These are phyloP conservation scores for Callyntrura guangdongensis DNA, from an alignment of 2,888 invertebrate genomes.

Conservation along the genomic window DNA sequence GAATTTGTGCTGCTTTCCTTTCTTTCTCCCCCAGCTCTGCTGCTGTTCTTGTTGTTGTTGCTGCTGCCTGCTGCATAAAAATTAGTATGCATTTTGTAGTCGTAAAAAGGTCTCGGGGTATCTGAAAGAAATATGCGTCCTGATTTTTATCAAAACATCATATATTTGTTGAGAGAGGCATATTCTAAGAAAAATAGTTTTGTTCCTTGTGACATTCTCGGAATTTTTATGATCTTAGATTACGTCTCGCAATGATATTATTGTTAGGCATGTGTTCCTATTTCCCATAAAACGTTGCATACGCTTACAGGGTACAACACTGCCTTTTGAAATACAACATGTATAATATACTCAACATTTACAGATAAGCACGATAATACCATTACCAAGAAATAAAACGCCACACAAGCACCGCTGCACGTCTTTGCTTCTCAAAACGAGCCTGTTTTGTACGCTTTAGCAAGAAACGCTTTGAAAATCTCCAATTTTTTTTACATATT, in stretches of 20 bases:
- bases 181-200: constrained; percentile 7
- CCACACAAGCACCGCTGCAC: too few relatives aligned
- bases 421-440: too few relatives aligned
- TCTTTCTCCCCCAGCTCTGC: not conserved
- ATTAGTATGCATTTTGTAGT: constrained; percentile 61
- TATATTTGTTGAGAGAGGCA: constrained; percentile 17
- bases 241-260: constrained; percentile 5
- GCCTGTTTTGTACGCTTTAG: too few relatives aligned
- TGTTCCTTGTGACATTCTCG: constrained; percentile 37
- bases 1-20: not conserved
- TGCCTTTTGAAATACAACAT: too few relatives aligned
- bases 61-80: constrained; percentile 33
- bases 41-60: constrained; percentile 10
- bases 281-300: too few relatives aligned
- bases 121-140: constrained; percentile 55
- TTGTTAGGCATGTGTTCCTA: too few relatives aligned
- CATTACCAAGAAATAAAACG: too few relatives aligned
- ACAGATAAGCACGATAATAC: too few relatives aligned
- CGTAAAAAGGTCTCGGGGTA: constrained; percentile 51
- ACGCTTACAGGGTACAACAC: too few relatives aligned
- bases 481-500: too few relatives aligned
- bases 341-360: too few relatives aligned
- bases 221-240: constrained; percentile 57
- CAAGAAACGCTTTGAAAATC: too few relatives aligned
- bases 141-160: constrained; percentile 66